Base-by-base conservation (phyloP, 2,888 invertebrate genomes). In the Thera britannica region DNA sequence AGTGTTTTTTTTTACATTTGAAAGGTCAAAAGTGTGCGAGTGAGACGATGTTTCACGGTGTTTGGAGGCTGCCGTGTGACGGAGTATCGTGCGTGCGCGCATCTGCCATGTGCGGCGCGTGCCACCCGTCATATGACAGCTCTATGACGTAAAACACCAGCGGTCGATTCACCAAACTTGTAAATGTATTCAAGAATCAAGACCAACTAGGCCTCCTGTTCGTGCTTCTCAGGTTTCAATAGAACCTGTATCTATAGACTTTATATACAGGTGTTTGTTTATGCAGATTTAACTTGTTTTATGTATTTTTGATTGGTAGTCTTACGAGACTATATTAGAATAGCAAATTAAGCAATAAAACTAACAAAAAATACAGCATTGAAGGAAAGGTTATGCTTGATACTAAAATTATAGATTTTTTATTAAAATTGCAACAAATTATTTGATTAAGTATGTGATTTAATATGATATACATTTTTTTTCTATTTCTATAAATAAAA, bases 41-140 rank as follows among this genome's bases (percentile, higher is more conserved):
- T 23, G 23, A 23, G 23, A 23, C 23, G 23, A 23, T 23, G 23
- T 23, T 23, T 23, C 23, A 23, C 9, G 9, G 2, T 46, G 9
- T 51, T 62, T 57, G 61, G 75, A 79, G 77, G 80, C 79, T 78
- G 79, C 58, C 55, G 72, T 75, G 72, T 73, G 76, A 72, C 75
- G 81, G 80, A 23, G 83, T 76, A 81, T 79, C 79, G 80, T 82
- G 86, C 83, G 83, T 74, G 83, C 85, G 82, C 84, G 87, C 92
- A 91, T 91, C 92, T 90, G 90, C 89, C 73, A 77, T 74, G 77
- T 75, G 75, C 71, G 76, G 74, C 85, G 83, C 83, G 83, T 81
- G 83, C 80, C 62, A 67, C 62, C 62, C 57, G 64, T 68, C 77
- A 68, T 73, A 74, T 64, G 75, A 71, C 70, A 73, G 68, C 73